Conservation (phyloP, 2,888 invertebrate genomes). For the Pristionchus maxplancki region DNA sequence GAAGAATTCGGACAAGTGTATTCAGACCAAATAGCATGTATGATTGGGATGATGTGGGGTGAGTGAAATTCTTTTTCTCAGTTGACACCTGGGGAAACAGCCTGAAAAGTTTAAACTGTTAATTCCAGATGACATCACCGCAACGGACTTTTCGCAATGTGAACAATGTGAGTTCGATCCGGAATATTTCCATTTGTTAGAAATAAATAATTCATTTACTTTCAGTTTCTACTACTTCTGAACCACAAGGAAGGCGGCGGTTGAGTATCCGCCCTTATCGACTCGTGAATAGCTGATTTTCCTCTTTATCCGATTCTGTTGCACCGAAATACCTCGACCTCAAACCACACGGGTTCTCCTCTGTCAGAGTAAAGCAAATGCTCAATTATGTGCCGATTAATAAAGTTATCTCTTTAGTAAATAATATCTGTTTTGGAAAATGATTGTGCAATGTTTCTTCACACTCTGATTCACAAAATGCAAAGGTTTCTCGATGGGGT, state of each 20-base stretch:
- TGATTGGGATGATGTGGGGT: not conserved
- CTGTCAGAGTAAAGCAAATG: not conserved
- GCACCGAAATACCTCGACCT: not conserved
- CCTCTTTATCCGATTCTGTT: not conserved
- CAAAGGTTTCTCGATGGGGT: no score
- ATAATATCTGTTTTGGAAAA: not conserved
- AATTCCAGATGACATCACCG: not conserved
- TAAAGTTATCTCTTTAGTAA: not conserved
- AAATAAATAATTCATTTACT: no score
- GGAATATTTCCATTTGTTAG: no score
- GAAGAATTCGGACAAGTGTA: no score
- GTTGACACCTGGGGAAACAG: no score
- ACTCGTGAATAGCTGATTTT: not conserved
- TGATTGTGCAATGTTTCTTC: no score
- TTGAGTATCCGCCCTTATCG: not conserved
- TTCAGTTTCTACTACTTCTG: not conserved
- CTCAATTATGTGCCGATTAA: constrained; percentile 14
- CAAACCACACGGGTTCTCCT: not conserved
- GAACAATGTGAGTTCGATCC: not conserved
- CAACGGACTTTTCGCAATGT: not conserved
- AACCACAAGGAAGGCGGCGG: not conserved
- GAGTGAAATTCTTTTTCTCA: not conserved
- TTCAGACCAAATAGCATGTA: not conserved
- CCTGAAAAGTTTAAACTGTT: no score
- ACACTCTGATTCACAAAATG: no score